Percentiles rank a stretch among this genome's conserved stretches.
Conservation (phyloP, 2,113 vertebrate genomes). For the Phalacrocorax brasilianus region DNA sequence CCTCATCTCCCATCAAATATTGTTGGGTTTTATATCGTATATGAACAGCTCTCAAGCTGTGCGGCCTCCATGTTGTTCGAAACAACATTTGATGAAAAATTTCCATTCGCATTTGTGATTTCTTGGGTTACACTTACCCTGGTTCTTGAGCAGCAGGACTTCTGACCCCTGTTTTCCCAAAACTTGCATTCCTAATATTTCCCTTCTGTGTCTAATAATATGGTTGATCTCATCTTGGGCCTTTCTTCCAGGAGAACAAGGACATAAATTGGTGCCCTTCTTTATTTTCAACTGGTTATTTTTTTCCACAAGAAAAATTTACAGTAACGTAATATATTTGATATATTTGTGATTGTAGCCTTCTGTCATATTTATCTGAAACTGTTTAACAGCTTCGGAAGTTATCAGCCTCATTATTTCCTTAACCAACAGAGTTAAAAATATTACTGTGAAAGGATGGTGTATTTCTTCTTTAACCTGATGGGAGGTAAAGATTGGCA, state of each 20-base stretch:
- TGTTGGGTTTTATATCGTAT: rapidly evolving
- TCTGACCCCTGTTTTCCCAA: background rate
- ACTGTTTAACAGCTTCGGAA: background rate
- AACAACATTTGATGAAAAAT: rapidly evolving
- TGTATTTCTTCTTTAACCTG: background rate
- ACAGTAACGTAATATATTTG: background rate
- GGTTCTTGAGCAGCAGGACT: background rate
- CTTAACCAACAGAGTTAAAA: background rate
- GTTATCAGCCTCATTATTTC: background rate
- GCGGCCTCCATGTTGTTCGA: background rate
- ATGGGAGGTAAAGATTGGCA: background rate
- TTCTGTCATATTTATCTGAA: background rate
- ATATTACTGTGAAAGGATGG: background rate
- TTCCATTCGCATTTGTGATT: background rate
- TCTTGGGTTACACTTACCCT: background rate
- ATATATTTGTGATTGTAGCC: background rate
- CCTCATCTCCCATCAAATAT: background rate
- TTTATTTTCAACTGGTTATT: background rate
- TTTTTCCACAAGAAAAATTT: background rate
- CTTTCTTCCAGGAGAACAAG: background rate
- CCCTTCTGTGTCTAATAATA: background rate
- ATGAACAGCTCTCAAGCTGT: background rate
- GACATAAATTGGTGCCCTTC: background rate
- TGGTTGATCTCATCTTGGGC: background rate
- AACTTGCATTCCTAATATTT: background rate